A percentile compares a stretch with the other conserved stretches of the same genome.
Conservation (phyloP, 2,797 vertebrate genomes). For the Hydrophis major region DNA sequence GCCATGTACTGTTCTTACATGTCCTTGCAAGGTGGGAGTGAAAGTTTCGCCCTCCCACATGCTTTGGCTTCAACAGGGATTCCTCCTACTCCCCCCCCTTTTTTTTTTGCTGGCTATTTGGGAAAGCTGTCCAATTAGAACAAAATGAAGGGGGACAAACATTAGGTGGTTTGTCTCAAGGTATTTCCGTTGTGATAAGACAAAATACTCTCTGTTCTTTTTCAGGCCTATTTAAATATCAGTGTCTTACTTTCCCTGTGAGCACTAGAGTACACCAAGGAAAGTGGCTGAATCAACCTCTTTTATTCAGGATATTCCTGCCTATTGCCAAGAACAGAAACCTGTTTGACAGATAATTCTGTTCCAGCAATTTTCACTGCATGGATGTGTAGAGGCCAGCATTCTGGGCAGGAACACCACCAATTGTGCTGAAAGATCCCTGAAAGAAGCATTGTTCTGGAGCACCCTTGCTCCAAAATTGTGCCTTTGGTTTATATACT, state of each 20-base stretch:
- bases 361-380: neutral
- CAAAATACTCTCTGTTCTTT: neutral
- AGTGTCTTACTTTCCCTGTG: neutral
- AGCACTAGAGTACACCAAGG: neutral
- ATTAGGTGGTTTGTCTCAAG: neutral
- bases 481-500: neutral
- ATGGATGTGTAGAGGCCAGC: neutral
- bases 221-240: neutral
- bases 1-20: neutral
- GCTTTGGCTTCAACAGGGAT: neutral
- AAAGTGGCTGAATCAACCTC: neutral
- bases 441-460: neutral
- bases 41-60: neutral
- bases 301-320: neutral
- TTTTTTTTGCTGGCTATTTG: neutral
- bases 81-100: neutral
- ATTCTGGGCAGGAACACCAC: neutral
- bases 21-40: neutral
- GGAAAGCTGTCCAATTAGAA: neutral
- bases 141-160: neutral
- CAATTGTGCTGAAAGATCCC: neutral
- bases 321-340: neutral
- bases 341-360: neutral
- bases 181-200: neutral
- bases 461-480: neutral